Evolutionary conservation across 2,113 vertebrate species (phyloP), one percentile per base, ranked within the genome.

Genomic region (Cyanocitta stelleri): DNA sequence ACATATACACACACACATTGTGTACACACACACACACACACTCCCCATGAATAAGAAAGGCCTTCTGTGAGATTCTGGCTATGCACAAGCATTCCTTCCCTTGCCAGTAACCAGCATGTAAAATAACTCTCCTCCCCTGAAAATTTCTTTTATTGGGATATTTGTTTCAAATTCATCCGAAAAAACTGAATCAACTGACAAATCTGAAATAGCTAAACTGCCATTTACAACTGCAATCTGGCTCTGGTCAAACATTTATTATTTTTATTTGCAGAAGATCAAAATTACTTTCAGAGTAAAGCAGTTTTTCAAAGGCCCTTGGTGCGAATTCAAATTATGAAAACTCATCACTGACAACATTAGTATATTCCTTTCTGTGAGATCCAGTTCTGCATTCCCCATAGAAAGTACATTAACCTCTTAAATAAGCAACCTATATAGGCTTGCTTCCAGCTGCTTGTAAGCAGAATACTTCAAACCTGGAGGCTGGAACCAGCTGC

Each of bases 341-440:
- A 97, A 98, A 96, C 80, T 96, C 96, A 87, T 94, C 92, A 86
- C 95, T 96, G 91, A 95, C 94, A 97, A 95, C 90, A 90, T 97
- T 89, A 96, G 97, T 97, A 78, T 87, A 94, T 97, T 97, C 85
- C 93, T 96, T 97, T 96, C 95, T 96, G 58, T 82, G 81, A 97
- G 85, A 95, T 82, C 72, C 90, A 96, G 90, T 64, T 96, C 90
- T 96, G 74, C 90, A 94, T 96, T 96, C 94, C 96, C 93, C 87
- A 93, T 11, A 91, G 89, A 95, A 96, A 96, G 85, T 54, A 48
- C 89, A 95, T 74, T 95, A 95, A 72, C 66, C 84, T 87, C 91
- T 67, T 84, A 96, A 93, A 96, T 89, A 89, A 95, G 93, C 87
- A 96, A 68, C 33, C 43, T 64, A 84, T 68, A 89, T 69, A 95